Conservation (phyloP, 2,113 vertebrate species). For the Ceuthmochares aereus region DNA sequence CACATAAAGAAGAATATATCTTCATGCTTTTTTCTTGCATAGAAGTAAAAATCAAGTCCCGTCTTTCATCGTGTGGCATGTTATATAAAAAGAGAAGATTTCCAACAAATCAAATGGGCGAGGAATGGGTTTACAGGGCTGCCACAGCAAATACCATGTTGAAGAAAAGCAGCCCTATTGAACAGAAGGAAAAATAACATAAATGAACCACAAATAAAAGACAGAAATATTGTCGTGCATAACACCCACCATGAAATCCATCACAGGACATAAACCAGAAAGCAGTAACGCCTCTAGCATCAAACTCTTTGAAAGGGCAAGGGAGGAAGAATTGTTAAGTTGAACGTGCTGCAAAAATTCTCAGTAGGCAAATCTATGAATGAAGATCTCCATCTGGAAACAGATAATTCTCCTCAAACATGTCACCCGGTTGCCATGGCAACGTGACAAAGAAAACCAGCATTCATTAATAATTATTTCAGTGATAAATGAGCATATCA, state of each 20-base stretch:
- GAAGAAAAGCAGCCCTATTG: not conserved
- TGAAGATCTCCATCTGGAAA: slow-evolving; percentile 73
- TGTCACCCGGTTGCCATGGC: slow-evolving; percentile 54
- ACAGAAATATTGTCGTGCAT: not conserved
- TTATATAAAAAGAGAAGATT: not conserved
- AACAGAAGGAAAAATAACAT: not conserved
- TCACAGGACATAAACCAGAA: not conserved
- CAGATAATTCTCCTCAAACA: slow-evolving; percentile 55
- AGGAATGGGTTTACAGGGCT: not conserved
- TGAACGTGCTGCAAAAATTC: slow-evolving; percentile 23
- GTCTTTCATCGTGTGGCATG: not conserved
- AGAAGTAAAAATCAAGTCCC: not conserved
- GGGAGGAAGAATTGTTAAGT: slow-evolving; percentile 6
- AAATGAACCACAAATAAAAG: slow-evolving; percentile 18
- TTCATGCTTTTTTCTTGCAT: not conserved
- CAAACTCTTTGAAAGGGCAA: not conserved
- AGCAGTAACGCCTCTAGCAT: not conserved
- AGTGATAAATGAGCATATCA: slow-evolving; percentile 22
- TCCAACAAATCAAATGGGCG: not conserved
- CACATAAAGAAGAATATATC: not conserved
- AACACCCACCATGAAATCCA: not conserved
- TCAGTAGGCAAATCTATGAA: slow-evolving; percentile 58
- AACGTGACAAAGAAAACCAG: slow-evolving; percentile 15
- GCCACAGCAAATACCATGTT: not conserved
- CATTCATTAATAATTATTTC: slow-evolving; percentile 42